Percentiles rank a stretch among this genome's conserved stretches.
phyloP scores from a whole-genome alignment of 2,797 vertebrate genomes.

The Kryptolebias ocellatus region DNA sequence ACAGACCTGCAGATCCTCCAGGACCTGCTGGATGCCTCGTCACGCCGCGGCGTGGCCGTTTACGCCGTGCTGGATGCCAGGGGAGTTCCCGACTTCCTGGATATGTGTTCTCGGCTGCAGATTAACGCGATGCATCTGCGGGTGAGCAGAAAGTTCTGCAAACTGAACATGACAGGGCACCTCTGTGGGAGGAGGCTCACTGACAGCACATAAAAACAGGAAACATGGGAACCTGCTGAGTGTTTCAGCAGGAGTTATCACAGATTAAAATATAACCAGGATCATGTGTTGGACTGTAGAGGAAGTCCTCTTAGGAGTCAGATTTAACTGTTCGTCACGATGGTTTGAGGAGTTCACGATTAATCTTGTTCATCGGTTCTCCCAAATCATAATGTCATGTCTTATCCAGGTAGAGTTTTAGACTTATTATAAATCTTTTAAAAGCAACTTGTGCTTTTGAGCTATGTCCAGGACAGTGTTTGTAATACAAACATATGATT shows the following conservation, averaged over 20 bases:
- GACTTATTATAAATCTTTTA: too few species aligned
- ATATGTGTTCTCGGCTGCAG: conserved; percentile 90
- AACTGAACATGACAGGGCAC: conserved; percentile 14
- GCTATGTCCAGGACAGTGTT: too few species aligned
- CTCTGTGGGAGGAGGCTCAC: conserved; percentile 4
- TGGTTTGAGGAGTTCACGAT: too few species aligned
- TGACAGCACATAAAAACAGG: conserved; percentile 5
- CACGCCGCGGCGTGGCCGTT: conserved; percentile 87
- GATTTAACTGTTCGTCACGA: too few species aligned
- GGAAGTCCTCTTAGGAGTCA: too few species aligned
- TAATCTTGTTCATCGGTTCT: too few species aligned
- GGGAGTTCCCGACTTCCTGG: conserved; percentile 88
- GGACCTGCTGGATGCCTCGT: conserved; percentile 91
- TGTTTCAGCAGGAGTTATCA: background rate
- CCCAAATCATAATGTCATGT: too few species aligned
- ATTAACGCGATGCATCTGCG: conserved; percentile 86
- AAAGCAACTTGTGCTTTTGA: too few species aligned
- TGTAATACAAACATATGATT: too few species aligned
- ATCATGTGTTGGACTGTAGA: background rate
- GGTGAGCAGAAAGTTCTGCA: conserved; percentile 78
- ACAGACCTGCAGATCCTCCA: conserved; percentile 93
- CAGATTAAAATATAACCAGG: background rate
- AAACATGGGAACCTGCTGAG: background rate
- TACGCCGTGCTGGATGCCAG: conserved; percentile 89
- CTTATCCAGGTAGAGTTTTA: too few species aligned